Evolutionary conservation across 2,797 vertebrate species (phyloP).

Genomic region (Coluber constrictor): DNA sequence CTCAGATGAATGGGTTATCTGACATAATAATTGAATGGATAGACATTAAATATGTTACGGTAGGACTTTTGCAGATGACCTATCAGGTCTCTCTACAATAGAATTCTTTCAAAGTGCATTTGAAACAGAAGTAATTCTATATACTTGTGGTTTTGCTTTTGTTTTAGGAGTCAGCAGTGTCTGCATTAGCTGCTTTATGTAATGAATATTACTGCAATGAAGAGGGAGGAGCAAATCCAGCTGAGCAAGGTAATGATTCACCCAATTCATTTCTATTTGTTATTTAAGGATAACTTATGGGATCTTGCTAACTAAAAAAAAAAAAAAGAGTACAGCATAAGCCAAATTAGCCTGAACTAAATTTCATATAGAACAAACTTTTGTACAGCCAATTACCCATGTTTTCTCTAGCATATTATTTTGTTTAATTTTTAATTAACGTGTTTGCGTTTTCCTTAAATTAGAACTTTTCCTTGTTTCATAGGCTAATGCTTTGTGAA

Average conservation of each 20-base stretch:
- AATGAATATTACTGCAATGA: constrained; percentile 77
- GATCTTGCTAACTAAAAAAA: constrained; percentile 34
- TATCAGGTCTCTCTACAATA: background rate
- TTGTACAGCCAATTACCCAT: constrained; percentile 26
- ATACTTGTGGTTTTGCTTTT: constrained; percentile 18
- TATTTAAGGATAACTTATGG: constrained; percentile 14
- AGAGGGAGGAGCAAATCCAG: constrained; percentile 69
- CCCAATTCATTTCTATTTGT: background rate
- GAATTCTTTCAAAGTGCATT: background rate
- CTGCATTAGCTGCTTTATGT: constrained; percentile 83
- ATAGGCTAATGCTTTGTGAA: background rate
- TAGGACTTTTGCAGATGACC: background rate
- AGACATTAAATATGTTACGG: background rate
- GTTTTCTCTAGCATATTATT: constrained; percentile 46
- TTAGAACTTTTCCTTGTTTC: background rate
- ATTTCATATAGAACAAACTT: constrained; percentile 41
- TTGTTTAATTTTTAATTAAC: constrained; percentile 22
- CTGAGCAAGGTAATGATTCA: constrained; percentile 78
- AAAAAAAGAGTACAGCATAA: constrained; percentile 5
- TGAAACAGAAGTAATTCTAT: background rate
- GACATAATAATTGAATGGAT: background rate
- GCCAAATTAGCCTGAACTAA: background rate
- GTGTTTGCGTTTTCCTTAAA: constrained; percentile 3
- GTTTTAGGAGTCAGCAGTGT: constrained; percentile 78
- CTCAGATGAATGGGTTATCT: background rate